Evolutionary conservation across 2,888 invertebrate species (phyloP).

Genomic region (Fissipunctia ypsillon): DNA sequence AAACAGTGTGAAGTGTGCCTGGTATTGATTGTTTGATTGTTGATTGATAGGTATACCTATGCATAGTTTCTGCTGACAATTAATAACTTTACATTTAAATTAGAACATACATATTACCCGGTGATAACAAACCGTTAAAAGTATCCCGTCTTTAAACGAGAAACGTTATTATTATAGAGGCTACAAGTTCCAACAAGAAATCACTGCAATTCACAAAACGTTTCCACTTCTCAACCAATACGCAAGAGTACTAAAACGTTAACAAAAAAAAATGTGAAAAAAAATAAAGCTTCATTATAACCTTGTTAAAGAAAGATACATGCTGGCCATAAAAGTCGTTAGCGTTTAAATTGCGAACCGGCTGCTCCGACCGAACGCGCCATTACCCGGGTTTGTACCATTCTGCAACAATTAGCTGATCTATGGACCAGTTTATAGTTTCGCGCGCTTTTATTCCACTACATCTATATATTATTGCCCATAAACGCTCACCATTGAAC

Average conservation of each 20-base stretch:
- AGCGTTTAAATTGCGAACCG: conserved; percentile 75
- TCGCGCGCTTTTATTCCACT: conserved; percentile 57
- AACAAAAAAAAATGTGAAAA: conserved; percentile 46
- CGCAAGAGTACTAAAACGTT: conserved; percentile 29
- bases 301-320: conserved; percentile 71
- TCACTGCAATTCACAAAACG: conserved; percentile 27
- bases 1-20: background rate
- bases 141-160: background rate
- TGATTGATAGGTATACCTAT: no score
- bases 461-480: conserved; percentile 47
- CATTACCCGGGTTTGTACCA: conserved; percentile 74
- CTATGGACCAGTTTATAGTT: conserved; percentile 65
- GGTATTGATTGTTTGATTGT: no score
- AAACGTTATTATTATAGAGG: background rate
- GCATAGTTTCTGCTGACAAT: background rate
- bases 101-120: background rate
- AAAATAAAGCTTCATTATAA: conserved; percentile 69
- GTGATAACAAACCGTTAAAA: no score
- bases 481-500: conserved; percentile 58
- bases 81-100: background rate
- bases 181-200: conserved; percentile 10
- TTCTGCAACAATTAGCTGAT: conserved; percentile 74
- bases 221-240: conserved; percentile 35
- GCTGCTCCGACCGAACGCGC: conserved; percentile 71
- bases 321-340: conserved; percentile 77